Evolutionary conservation across 1,140 invertebrate genomes (phyloP), one percentile per base, ranked within the genome.

Genomic region (Semibalanus balanoides): DNA sequence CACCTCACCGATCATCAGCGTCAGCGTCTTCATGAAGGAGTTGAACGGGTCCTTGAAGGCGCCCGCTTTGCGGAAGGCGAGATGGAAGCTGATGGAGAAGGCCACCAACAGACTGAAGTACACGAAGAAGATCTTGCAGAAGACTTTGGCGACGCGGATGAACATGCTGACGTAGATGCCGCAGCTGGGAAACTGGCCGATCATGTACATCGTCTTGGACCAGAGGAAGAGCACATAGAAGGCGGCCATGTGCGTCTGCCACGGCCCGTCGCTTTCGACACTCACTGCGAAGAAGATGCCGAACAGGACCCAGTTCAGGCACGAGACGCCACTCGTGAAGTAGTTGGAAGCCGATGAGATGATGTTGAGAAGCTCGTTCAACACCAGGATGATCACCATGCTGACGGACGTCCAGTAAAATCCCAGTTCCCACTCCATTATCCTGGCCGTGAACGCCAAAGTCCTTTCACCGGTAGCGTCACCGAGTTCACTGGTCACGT

Each of bases 1-100:
- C 77, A 86, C 85, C 79, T 88, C 88, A n/a, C 86, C 86, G 79
- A 86, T 86, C 86, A 88, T 87, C 87, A 88, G 88, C 73, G 87
- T 87, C 3, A 85, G 81, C 5, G 86, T 87, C 80, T 86, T 87
- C 0, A 86, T 81, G 27, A 87, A 76, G 1, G 85, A 81, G 25
- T 82, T 80, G 83, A 84, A 84, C 28, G 84, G 83, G 78, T 84
- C 79, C 29, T 72, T 75, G 80, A 87, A 88, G 0, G 79, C 77
- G 75, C 84, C 80, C 40, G 83, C 80, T 69, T 82, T 82, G 79
- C 82, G 81, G 79, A 87, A 87, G 75, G 85, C 82, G 76, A 87
- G 83, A 74, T 83, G 83, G 82, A 88, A 88, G 75, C 86, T 85
- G 76, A 87, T 83, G 72, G 85, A 84, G 81, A 88, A 88, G 75